Evolutionary conservation across 1,140 invertebrate species (phyloP).

Genomic region (Lordiphosa stackelbergi): DNA sequence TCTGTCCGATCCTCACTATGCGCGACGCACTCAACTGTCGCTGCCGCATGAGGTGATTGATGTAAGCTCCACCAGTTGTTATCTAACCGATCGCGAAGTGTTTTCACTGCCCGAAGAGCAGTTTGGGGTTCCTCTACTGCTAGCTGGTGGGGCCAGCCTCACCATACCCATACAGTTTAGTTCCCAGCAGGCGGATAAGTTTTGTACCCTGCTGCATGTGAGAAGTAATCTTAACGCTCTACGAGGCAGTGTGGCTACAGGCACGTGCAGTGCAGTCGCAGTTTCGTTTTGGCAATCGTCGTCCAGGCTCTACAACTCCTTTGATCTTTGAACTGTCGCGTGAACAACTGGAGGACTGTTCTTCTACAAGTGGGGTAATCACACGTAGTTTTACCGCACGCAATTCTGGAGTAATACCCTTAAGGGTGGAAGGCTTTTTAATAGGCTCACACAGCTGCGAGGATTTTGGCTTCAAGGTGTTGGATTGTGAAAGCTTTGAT

Average conservation of each 20-base stretch:
- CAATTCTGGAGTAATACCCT: conserved; percentile 91
- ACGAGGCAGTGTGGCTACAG: conserved; percentile 89
- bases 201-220: conserved; percentile 78
- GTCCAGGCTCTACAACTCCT: conserved; percentile 85
- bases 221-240: conserved; percentile 96
- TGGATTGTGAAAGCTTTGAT: conserved; percentile 90
- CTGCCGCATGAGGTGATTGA: conserved; percentile 70
- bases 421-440: conserved; percentile 86
- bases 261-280: conserved; percentile 90
- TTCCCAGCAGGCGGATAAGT: conserved; percentile 63
- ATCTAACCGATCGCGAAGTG: conserved; percentile 56
- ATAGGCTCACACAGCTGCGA: conserved; percentile 88
- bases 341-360: conserved; percentile 89
- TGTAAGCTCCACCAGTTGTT: conserved; percentile 55
- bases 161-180: conserved; percentile 76
- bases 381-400: conserved; percentile 90
- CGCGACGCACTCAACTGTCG: conserved; percentile 50
- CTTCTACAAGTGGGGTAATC: conserved; percentile 11
- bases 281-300: conserved; percentile 93
- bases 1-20: conserved; percentile 56
- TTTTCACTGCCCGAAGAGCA: conserved; percentile 53
- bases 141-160: conserved; percentile 62
- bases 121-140: conserved; percentile 29
- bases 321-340: conserved; percentile 91
- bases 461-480: conserved; percentile 91